Base-by-base conservation (phyloP, 2,888 invertebrate species). In the Pimpla rufipes region DNA sequence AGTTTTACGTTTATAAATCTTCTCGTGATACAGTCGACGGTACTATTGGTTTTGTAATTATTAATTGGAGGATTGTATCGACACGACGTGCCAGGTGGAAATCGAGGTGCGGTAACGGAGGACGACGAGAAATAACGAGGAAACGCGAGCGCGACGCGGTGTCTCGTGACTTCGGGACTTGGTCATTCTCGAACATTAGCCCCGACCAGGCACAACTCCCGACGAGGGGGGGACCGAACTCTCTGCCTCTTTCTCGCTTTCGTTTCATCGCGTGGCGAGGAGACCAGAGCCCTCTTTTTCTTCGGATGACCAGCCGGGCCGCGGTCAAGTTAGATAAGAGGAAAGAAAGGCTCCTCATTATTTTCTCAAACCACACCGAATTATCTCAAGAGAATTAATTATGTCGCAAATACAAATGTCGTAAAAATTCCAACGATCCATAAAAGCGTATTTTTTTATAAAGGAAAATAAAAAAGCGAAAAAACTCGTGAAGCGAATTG, bases 161-260 rank as follows among this genome's bases (percentile, higher is more conserved):
- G 73, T 82, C 57, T 71, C 75, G 29, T 50, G 16, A 75, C 66
- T 79, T 79, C 66, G 79, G 75, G 77, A 86, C 83, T 84, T 86
- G 83, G 85, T 87, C 84, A 87, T 90, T 84, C 85, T 86, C 85
- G 84, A 89, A 85, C 87, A 81, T 88, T 88, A 86, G 87, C 87
- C 85, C 78, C 66, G 74, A 75, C 64, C 83, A 70, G 74, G 64
- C 59, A 42, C 40, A 71, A 79, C 50, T 67, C 64, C 18, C 29
- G 8, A 40, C 23, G 68, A 42, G n/a, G 40, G 70, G 52, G 55
- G 52, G 13, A 10, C 4, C 13, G 18, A 55, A 42, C 21, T 16
- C 70, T 55, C 40, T 8, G 23, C 40, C 23, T 70, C 70, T 40
- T 55, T 40, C 37, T 70, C 55, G 21, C 55, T 70, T 55, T 57